Evolutionary conservation across 2,113 vertebrate species (phyloP), one percentile per base, ranked within the genome.

Genomic region (Phaetusa simplex): DNA sequence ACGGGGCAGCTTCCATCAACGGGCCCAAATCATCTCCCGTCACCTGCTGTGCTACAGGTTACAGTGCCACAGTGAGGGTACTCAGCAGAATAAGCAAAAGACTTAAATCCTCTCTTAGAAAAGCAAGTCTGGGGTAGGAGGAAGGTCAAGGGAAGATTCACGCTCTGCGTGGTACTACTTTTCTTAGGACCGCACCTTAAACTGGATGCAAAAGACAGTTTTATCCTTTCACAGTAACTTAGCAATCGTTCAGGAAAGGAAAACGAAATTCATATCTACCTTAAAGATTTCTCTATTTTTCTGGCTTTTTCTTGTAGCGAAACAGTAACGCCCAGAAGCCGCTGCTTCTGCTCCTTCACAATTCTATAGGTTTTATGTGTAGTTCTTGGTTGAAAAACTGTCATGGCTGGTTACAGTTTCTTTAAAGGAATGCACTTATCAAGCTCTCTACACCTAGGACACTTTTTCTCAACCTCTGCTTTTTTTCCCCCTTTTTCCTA

Each of bases 381-480:
- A 67, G 83, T 73, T 88, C 19, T 86, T 85, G 49, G 90, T 79
- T 70, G 86, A 96, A 90, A 97, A 95, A 65, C 96, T 96, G 96
- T 94, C 93, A 83, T 73, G 90, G 40, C 58, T 77, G 30, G 93
- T 97, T 92, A 89, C 42, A 93, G 69, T 81, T 71, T 69, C 95
- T 86, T 94, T 92, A 88, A 89, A 96, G 55, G 77, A 97, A 86
- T 72, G 91, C 73, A 85, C 92, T 94, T 94, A 94, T 74, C 85
- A 95, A 93, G 92, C 72, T 96, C 70, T 90, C 95, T 84, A 53
- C n/a, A 86, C 92, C 82, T 58, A 82, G 24, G 34, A 95, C 91
- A 94, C 91, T 96, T 96, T 97, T 96, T 96, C 95, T 97, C 95
- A 87, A 90, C 55, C 88, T 97, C 81, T 76, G 49, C 78, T 73